Evolutionary conservation across 2,888 invertebrate species (phyloP).

Genomic region (Sepioteuthis lessoniana): DNA sequence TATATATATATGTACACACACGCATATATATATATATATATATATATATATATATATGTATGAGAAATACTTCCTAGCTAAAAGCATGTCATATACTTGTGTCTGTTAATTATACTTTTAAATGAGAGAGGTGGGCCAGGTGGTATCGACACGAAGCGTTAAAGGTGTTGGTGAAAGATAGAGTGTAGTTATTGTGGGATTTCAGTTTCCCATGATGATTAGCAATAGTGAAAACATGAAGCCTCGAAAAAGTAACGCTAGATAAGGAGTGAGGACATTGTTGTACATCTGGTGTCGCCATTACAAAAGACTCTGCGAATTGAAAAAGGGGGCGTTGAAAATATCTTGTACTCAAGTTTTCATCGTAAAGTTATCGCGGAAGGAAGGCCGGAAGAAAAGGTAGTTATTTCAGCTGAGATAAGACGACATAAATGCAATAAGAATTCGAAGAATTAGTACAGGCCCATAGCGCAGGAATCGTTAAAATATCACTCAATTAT

Average conservation of each 20-base stretch:
- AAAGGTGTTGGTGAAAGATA: not conserved
- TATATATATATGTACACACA: too few species aligned
- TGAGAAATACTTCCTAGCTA: not conserved
- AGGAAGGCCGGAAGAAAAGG: not conserved
- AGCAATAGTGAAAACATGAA: not conserved
- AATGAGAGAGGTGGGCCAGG: not conserved
- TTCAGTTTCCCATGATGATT: conserved; percentile 7
- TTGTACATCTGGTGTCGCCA: not conserved
- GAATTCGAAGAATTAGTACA: too few species aligned
- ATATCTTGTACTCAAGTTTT: not conserved
- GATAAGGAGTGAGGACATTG: not conserved
- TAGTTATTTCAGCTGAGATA: too few species aligned
- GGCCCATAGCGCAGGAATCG: too few species aligned
- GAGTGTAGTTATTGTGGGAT: conserved; percentile 3
- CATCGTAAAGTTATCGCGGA: not conserved
- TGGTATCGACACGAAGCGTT: conserved; percentile 6
- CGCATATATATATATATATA: not conserved
- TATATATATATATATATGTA: not conserved
- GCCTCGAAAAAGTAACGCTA: not conserved
- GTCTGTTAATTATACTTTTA: not conserved
- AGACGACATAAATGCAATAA: too few species aligned
- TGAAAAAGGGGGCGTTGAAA: not conserved
- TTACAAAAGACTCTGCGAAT: not conserved
- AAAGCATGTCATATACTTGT: conserved; percentile 16
- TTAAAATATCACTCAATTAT: too few species aligned